Base-by-base conservation (phyloP, 1,140 invertebrate species). In the Pararge aegeria region DNA sequence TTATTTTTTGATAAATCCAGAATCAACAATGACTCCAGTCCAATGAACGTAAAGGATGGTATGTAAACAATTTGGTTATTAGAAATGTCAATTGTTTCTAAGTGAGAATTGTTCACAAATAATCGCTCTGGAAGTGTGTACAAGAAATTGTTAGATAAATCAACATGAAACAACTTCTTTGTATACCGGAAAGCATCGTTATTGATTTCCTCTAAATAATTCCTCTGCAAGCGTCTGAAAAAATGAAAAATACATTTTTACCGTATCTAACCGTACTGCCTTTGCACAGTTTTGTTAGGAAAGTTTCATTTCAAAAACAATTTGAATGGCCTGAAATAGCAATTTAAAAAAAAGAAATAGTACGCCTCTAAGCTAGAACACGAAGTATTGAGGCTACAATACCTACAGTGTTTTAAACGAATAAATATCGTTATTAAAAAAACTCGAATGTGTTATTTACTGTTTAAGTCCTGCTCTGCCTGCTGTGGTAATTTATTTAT, bases 131-230 rank as follows among this genome's bases (percentile, higher is more conserved):
- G 93, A 0, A 97, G 72, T 4, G 88, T 83, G 10, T 90, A 90
- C 0, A 97, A 71, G 52, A 90, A 90, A 78, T 97, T 97, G 40
- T 93, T 92, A 0, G 95, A 96, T 6, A 95, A 64, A 83, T 96
- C 95, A 1, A 96, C 78, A 46, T 94, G 93, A 73, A 93, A 93
- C 2, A 96, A 84, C 73, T 93, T 94, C 18, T 91, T 90, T 55
- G 94, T 88, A 44, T 91, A 91, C 51, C 92, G 83, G 29, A 96
- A 93, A n/a, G 94, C 91, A 53, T 93, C 92, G 5, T 90, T 86
- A 55, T 93, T 91, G 9, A 96, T 84, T 69, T 95, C 93, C 75
- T 94, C 92, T 40, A 96, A 69, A 40, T 93, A 87, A 79, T 96
- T 96, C 70, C 93, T 93, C 75, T 95, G 94, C n/a, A 96, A 77